Conservation (phyloP, 2,888 invertebrate genomes). For the Tubulanus polymorphus region DNA sequence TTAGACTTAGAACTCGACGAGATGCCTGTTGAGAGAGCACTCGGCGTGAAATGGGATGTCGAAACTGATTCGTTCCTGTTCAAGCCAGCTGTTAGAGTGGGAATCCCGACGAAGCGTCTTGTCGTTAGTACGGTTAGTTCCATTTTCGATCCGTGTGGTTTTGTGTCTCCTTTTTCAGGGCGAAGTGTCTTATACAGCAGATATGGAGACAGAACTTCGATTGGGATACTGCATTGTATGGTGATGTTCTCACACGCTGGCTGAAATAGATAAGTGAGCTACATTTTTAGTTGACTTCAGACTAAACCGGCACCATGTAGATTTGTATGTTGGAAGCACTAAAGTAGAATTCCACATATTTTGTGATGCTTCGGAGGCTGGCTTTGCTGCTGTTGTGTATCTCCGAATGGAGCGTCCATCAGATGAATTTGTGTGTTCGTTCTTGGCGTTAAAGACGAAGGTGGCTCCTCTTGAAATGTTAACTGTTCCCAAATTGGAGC, state of each 20-base stretch:
- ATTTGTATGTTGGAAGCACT: no score
- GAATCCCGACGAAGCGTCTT: conserved; percentile 1
- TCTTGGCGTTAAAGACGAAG: no score
- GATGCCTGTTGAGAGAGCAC: conserved; percentile 1
- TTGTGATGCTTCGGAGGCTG: no score
- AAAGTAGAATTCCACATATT: no score
- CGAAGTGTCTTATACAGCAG: conserved; percentile 9
- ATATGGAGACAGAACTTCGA: conserved; percentile 2
- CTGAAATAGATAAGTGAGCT: not conserved
- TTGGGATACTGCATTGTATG: conserved; percentile 8
- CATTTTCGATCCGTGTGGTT: conserved; percentile 10
- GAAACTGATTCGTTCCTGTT: conserved; percentile 3
- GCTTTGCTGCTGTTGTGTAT: no score
- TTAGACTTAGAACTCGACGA: not conserved
- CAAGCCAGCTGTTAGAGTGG: not conserved
- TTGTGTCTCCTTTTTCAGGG: conserved; percentile 3
- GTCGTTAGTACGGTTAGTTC: conserved; percentile 5
- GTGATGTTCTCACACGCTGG: conserved; percentile 1
- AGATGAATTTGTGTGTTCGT: no score
- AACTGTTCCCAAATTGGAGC: no score
- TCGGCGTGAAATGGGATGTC: conserved; percentile 5
- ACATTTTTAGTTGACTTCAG: no score
- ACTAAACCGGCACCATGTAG: no score
- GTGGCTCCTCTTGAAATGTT: no score
- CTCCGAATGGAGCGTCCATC: no score